Percentiles rank a stretch among this genome's conserved stretches.
Conservation (phyloP, 2,888 invertebrate genomes). For the Chirona hameri region DNA sequence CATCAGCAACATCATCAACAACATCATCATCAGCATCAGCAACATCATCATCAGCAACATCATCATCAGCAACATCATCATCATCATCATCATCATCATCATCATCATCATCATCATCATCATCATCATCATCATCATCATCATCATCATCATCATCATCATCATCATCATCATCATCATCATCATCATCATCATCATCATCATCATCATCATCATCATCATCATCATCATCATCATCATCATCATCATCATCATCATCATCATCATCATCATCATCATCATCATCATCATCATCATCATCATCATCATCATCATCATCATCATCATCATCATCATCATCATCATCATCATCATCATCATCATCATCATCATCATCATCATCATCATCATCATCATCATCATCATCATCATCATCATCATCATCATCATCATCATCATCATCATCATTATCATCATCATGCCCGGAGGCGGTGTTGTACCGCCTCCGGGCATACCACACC, state of each 20-base stretch:
- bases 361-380: constrained; percentile 9
- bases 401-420: constrained; percentile 24
- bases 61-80: too few relatives aligned
- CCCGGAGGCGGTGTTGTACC: too few relatives aligned
- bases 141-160: neutral
- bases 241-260: neutral
- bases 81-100: too few relatives aligned
- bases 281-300: neutral
- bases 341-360: neutral
- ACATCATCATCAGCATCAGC: too few relatives aligned
- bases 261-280: constrained; percentile 13
- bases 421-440: constrained; percentile 29
- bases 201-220: neutral
- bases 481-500: too few relatives aligned
- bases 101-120: constrained; percentile 7
- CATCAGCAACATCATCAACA: too few relatives aligned
- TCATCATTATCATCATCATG: constrained; percentile 28
- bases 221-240: neutral
- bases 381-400: constrained; percentile 1
- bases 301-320: neutral
- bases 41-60: too few relatives aligned
- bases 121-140: neutral
- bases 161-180: neutral
- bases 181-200: constrained; percentile 22
- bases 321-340: neutral